Evolutionary conservation across 2,888 invertebrate genomes (phyloP).

Genomic region (Thereva unica): DNA sequence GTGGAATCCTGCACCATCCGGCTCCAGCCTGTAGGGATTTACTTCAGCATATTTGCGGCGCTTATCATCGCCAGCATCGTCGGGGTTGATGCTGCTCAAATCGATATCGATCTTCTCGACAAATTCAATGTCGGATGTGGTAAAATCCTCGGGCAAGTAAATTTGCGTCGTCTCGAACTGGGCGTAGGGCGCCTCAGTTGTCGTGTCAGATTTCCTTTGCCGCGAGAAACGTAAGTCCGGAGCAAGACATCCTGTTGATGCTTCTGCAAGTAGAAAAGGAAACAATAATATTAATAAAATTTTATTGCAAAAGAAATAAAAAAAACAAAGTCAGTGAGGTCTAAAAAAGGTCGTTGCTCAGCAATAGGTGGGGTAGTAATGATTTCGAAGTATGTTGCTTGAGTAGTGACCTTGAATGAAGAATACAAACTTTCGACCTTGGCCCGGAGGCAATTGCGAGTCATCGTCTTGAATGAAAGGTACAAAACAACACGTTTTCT

Average conservation of each 20-base stretch:
- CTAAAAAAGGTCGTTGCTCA: not conserved
- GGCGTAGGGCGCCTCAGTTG: slow-evolving; percentile 56
- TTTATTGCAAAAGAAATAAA: too few species aligned
- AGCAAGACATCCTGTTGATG: slow-evolving; percentile 57
- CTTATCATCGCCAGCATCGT: slow-evolving; percentile 31
- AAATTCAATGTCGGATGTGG: slow-evolving; percentile 55
- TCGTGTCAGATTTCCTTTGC: slow-evolving; percentile 49
- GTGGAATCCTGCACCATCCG: slow-evolving; percentile 43
- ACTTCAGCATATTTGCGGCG: slow-evolving; percentile 50
- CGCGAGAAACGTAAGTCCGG: slow-evolving; percentile 57
- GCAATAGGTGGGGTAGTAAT: not conserved
- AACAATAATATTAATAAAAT: too few species aligned
- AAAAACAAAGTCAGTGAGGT: not conserved
- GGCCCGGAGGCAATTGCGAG: too few species aligned
- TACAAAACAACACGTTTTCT: too few species aligned
- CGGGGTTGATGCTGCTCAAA: slow-evolving; percentile 42
- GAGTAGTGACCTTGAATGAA: not conserved
- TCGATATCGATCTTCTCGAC: slow-evolving; percentile 54
- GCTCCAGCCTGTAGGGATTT: slow-evolving; percentile 55
- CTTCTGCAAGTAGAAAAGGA: slow-evolving; percentile 49
- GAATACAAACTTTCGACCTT: too few species aligned
- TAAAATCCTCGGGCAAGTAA: slow-evolving; percentile 57
- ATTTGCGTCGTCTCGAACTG: slow-evolving; percentile 55
- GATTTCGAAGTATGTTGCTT: not conserved
- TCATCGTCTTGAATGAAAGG: too few species aligned